A percentile compares a stretch with the other conserved stretches of the same genome.
These are phyloP conservation scores for Tachyglossus aculeatus DNA, from an alignment of 2,797 vertebrate genomes.

Conservation along the genomic window DNA sequence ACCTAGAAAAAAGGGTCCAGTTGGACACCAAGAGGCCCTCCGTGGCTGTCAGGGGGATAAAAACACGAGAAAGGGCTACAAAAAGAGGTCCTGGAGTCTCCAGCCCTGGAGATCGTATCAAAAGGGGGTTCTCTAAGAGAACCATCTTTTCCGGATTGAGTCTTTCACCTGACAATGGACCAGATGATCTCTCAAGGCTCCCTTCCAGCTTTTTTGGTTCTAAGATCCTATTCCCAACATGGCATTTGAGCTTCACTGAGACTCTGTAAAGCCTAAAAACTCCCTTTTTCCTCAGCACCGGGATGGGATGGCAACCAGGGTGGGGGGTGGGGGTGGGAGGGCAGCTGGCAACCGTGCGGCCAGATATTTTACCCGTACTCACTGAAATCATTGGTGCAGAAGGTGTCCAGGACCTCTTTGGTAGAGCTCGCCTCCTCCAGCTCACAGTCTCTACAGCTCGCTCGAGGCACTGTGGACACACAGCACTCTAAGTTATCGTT, in stretches of 20 bases:
- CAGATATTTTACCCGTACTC: conserved; percentile 40
- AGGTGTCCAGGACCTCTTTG: conserved; percentile 80
- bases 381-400: conserved; percentile 87
- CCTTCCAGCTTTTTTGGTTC: no score
- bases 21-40: no score
- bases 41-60: no score
- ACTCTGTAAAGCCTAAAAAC: conserved; percentile 6
- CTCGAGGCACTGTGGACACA: conserved; percentile 72
- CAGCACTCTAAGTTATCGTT: neutral
- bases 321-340: neutral
- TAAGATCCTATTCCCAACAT: neutral
- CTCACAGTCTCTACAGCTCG: conserved; percentile 86
- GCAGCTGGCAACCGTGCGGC: neutral
- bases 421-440: conserved; percentile 78
- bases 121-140: no score
- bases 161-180: no score
- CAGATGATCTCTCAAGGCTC: no score
- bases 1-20: no score
- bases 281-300: neutral
- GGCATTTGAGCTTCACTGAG: neutral
- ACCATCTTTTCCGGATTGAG: no score
- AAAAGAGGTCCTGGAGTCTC: no score
- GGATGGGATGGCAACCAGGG: neutral
- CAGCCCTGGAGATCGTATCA: no score
- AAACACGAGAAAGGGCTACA: no score